A percentile compares a stretch with the other conserved stretches of the same genome.
phyloP scores from a whole-genome alignment of 2,113 vertebrate genomes.

The Peromyscus polionotus region DNA sequence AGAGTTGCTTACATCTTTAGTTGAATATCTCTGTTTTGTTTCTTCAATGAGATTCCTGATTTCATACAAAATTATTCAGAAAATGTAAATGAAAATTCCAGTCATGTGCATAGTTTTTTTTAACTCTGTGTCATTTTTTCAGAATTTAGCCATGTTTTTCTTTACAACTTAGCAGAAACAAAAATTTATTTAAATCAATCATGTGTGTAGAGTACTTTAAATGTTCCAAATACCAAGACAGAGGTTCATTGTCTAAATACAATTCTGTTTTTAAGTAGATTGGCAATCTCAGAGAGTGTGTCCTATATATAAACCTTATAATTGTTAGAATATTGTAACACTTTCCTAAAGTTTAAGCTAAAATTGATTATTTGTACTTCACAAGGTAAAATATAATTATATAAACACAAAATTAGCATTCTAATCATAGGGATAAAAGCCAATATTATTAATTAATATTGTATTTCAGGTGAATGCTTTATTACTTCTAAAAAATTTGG shows the following conservation, averaged over 20 bases:
- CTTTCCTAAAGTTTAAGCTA: background rate
- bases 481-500: background rate
- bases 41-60: background rate
- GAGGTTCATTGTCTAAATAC: background rate
- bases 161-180: background rate
- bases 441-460: slow-evolving; percentile 46
- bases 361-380: slow-evolving; percentile 32
- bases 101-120: background rate
- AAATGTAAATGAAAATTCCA: background rate
- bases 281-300: background rate
- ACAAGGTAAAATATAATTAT: background rate
- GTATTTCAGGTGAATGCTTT: background rate
- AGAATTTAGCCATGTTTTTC: background rate
- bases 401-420: background rate
- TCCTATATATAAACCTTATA: background rate
- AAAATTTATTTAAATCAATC: background rate
- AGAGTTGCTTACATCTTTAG: background rate
- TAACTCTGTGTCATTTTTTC: background rate
- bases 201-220: slow-evolving; percentile 21
- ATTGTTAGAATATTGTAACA: background rate
- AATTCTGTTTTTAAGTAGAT: slow-evolving; percentile 22
- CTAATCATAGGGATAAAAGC: background rate
- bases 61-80: slow-evolving; percentile 49
- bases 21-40: background rate
- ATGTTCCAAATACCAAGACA: slow-evolving; percentile 7